phyloP scores from a whole-genome alignment of 2,888 invertebrate species.

The Plagodis dolabraria region DNA sequence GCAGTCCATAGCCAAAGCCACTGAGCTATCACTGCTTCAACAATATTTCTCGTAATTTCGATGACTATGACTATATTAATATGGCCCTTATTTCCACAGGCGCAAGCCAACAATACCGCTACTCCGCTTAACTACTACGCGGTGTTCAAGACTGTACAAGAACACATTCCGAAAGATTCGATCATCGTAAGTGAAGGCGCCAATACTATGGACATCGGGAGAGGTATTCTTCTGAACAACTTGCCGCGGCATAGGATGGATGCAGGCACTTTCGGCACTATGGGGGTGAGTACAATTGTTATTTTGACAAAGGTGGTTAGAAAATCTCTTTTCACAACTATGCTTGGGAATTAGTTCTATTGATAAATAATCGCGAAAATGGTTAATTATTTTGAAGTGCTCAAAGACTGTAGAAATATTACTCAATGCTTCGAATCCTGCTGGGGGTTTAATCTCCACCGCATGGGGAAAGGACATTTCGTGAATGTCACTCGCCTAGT shows the following conservation, averaged over 20 bases:
- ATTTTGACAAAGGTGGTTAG: neutral
- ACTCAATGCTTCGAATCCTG: no score
- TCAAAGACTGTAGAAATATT: no score
- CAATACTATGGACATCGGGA: slow-evolving; percentile 99
- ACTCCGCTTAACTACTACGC: slow-evolving; percentile 97
- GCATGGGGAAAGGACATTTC: no score
- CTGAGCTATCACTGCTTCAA: no score
- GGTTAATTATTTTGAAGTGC: no score
- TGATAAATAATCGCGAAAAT: no score
- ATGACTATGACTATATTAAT: no score
- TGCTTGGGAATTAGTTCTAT: neutral
- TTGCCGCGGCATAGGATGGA: slow-evolving; percentile 95
- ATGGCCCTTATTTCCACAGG: slow-evolving; percentile 47
- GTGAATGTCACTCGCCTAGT: no score
- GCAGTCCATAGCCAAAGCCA: no score
- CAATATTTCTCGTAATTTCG: no score
- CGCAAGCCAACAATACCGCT: slow-evolving; percentile 86
- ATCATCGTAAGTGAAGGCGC: slow-evolving; percentile 98
- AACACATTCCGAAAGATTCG: slow-evolving; percentile 90
- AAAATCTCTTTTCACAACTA: neutral
- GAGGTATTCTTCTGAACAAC: slow-evolving; percentile 93
- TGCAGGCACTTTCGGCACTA: slow-evolving; percentile 98
- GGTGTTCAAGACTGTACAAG: slow-evolving; percentile 93
- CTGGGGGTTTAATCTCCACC: no score
- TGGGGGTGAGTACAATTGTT: slow-evolving; percentile 88